A percentile compares a stretch with the other conserved stretches of the same genome.
phyloP scores from a whole-genome alignment of 1,140 invertebrate species.

The Lepidurus arcticus region DNA sequence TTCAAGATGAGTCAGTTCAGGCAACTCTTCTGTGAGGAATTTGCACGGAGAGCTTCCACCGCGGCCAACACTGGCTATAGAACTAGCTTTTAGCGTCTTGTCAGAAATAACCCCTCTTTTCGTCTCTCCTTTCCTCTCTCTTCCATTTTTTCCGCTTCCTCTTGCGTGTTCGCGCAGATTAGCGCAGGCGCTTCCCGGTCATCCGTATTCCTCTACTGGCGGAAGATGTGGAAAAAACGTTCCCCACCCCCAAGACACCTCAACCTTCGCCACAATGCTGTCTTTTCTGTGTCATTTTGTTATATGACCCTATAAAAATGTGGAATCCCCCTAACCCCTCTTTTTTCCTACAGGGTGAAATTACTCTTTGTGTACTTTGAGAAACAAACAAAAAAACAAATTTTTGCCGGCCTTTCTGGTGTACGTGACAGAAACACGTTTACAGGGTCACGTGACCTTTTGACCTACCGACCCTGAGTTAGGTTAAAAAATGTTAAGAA shows the following conservation, averaged over 20 bases:
- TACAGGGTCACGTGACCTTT: not conserved
- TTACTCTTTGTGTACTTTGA: no score
- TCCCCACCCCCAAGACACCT: not conserved
- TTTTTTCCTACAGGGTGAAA: not conserved
- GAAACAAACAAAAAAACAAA: not conserved
- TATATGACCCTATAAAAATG: conserved; percentile 13
- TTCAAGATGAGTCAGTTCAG: not conserved
- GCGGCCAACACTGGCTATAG: not conserved
- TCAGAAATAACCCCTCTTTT: conserved; percentile 14
- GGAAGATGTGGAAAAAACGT: not conserved
- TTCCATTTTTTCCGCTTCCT: not conserved
- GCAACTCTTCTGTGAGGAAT: not conserved
- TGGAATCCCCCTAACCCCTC: not conserved
- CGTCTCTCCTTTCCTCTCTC: not conserved
- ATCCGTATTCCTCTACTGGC: not conserved
- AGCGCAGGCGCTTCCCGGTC: not conserved
- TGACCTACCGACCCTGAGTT: not conserved
- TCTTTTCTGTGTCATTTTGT: not conserved
- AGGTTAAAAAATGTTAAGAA: not conserved
- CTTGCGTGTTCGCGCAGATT: not conserved
- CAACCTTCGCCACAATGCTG: conserved; percentile 1
- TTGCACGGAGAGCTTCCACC: not conserved
- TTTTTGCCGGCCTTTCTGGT: not conserved
- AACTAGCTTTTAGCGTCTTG: conserved; percentile 13
- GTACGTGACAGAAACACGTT: not conserved